Evolutionary conservation across 2,113 vertebrate genomes (phyloP), one percentile per base, ranked within the genome.

Genomic region (Chitala chitala): DNA sequence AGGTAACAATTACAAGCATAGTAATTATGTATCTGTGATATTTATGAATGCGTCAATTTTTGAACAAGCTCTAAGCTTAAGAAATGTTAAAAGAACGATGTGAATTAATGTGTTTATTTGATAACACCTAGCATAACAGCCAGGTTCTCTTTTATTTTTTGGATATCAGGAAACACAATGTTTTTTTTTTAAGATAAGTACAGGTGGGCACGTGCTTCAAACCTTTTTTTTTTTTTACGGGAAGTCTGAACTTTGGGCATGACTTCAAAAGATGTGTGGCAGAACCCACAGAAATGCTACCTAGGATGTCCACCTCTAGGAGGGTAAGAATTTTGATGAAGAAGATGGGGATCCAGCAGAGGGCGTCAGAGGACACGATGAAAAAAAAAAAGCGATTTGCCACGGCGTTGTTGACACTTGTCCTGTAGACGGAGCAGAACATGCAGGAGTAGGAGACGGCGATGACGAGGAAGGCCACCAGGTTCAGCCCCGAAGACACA

Each of bases 341-440:
- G 81, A 88, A 85, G 31, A 83, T 76, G 24, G 56, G 20, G 76
- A 89, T 89, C 91, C 94, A 95, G 86, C 89, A 94, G 90, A 89
- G 92, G 89, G 92, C 89, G 85, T 89, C 85, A 84, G 86, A 93
- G 89, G 89, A 89, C 86, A 87, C 76, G 65, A 79, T 84, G 79
- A 85, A 84, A 77, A 85, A 84, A 77, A 88, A 89, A 78, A 90
- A 90, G 66, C 88, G 69, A 64, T 86, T 92, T 74, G 87, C 89
- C 74, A 93, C 83, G 5, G 85, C 82, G 7, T 87, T 85, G n/a
- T 89, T 91, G 74, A 91, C 80, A 76, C 90, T 77, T 0, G 88
- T 90, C 81, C 88, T 90, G 53, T 91, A 81, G 84, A 92, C 83
- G 63, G 87, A 94, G 82, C 69, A 91, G 86, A 93, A 92, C 84